Conservation (phyloP, 2,113 vertebrate genomes). For the Bubalus kerabau region DNA sequence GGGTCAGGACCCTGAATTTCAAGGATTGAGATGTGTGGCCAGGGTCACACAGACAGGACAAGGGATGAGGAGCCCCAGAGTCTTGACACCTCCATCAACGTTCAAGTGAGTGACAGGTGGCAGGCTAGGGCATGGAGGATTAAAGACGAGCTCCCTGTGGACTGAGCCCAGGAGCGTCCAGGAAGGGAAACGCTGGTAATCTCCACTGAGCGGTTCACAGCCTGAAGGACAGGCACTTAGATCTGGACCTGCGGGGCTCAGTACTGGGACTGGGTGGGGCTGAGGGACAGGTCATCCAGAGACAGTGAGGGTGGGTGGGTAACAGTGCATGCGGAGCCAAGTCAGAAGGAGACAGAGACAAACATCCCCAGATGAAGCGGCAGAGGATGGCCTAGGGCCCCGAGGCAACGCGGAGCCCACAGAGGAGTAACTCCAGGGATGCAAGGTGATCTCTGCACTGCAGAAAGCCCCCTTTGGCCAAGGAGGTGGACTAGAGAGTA, state of each 20-base stretch:
- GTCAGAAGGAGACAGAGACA: background rate
- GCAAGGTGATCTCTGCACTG: rapidly evolving
- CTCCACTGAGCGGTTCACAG: background rate
- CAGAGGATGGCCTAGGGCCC: background rate
- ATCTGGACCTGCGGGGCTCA: background rate
- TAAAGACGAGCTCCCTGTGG: background rate
- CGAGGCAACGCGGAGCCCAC: background rate
- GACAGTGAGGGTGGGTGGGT: background rate
- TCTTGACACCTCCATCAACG: background rate
- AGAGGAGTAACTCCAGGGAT: background rate
- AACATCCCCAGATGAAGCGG: background rate
- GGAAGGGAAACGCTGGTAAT: background rate
- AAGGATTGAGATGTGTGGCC: background rate
- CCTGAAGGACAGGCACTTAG: background rate
- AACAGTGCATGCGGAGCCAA: background rate
- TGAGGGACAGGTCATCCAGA: background rate
- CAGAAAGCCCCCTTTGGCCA: background rate
- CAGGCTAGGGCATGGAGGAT: background rate
- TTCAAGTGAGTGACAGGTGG: background rate
- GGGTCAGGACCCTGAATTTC: background rate
- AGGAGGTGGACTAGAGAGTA: background rate
- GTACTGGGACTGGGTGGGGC: background rate
- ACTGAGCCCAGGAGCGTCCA: background rate
- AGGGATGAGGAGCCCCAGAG: background rate
- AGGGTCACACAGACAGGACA: background rate